Evolutionary conservation across 2,888 invertebrate genomes (phyloP).

Genomic region (Cerceris ruficornis): DNA sequence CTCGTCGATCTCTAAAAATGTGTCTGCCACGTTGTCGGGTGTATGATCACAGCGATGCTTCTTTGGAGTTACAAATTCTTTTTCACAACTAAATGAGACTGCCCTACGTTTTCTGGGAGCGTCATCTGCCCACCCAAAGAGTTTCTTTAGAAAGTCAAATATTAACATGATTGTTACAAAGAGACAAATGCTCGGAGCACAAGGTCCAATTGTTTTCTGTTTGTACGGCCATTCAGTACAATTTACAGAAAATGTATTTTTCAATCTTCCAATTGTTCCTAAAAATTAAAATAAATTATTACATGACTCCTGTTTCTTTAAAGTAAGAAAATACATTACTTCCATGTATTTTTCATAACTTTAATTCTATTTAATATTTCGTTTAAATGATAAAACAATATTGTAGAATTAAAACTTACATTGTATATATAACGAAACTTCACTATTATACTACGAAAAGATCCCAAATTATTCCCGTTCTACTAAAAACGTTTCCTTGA

Average conservation of each 20-base stretch:
- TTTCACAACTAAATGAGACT: constrained; percentile 47
- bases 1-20: constrained; percentile 50
- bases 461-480: neutral
- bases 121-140: constrained; percentile 72
- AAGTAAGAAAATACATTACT: neutral
- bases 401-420: constrained; percentile 29
- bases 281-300: constrained; percentile 17
- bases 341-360: neutral
- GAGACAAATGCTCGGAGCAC: constrained; percentile 12
- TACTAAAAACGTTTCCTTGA: neutral
- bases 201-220: constrained; percentile 17
- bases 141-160: constrained; percentile 71
- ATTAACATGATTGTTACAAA: constrained; percentile 53
- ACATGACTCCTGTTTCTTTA: neutral
- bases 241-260: constrained; percentile 7
- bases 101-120: constrained; percentile 70
- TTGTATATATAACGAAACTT: neutral
- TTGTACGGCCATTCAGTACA: constrained; percentile 53
- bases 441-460: neutral
- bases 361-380: neutral
- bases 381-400: neutral
- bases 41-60: constrained; percentile 59
- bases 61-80: constrained; percentile 62
- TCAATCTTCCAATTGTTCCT: constrained; percentile 24
- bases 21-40: constrained; percentile 22